Base-by-base conservation (phyloP, 2,888 invertebrate species). In the Trichogramma evanescens region DNA sequence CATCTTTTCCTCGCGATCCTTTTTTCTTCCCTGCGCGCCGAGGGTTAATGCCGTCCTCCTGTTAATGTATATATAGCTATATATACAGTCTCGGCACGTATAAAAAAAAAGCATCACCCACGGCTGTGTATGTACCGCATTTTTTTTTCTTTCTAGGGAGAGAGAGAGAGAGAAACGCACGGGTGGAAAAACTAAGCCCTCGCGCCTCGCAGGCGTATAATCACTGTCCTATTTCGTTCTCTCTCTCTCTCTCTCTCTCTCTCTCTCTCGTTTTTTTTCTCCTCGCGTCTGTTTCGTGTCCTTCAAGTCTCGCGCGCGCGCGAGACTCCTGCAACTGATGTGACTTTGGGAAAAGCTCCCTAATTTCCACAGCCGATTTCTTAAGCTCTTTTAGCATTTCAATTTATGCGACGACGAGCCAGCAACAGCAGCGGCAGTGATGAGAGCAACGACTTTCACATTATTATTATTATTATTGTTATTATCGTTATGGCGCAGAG, bases 341-440 rank as follows among this genome's bases (percentile, higher is more conserved):
- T 26, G 26, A 26, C 26, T 26, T 26, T 26, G 26, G 26, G 26
- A 26, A 26, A 26, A 26, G 26, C 70, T 70, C 70, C 71, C 72
- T 71, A 74, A 75, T 74, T 75, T 68, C 72, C 73, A 71, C 71
- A 26, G 26, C 73, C 73, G 72, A 75, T 74, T 74, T 72, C 74
- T 63, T 60, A 26, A 64, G 71, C 74, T 74, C 72, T 74, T 26
- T 26, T 73, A 74, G 70, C 74, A 70, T 75, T 75, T 75, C 75
- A 75, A 75, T 75, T 75, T 75, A 71, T 72, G 69, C 68, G 66
- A 26, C 69, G 68, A 66, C 64, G 67, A 70, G 66, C 67, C 70
- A 71, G 68, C 68, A 66, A 39, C 45, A n/a, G 46, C 54, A 56
- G n/a, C 53, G 52, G 45, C 58, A 51, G 51, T 10, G 51, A 45